phyloP scores from a whole-genome alignment of 2,797 vertebrate genomes.

The Carcharodon carcharias region DNA sequence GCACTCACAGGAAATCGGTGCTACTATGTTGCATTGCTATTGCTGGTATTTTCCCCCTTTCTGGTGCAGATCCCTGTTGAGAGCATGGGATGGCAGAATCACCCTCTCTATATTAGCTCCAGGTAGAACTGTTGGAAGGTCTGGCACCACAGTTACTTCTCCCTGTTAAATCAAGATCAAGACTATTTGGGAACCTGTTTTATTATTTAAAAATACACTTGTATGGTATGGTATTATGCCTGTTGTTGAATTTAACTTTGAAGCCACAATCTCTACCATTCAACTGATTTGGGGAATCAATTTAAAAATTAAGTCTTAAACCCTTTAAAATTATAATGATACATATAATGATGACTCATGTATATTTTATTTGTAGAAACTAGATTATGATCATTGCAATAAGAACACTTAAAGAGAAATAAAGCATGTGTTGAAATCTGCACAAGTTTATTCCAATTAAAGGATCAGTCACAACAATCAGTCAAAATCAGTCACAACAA shows the following conservation, averaged over 20 bases:
- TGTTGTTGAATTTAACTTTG: neutral
- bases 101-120: too few species aligned
- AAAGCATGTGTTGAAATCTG: neutral
- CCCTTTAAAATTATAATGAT: neutral
- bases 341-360: neutral
- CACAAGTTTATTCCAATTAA: neutral
- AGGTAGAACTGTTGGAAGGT: neutral
- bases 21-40: too few species aligned
- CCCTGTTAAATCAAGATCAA: neutral
- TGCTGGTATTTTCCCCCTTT: too few species aligned
- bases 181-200: neutral
- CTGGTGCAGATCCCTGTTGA: too few species aligned
- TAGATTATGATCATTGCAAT: neutral
- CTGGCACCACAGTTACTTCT: neutral
- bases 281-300: neutral
- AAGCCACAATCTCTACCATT: neutral
- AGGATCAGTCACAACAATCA: neutral
- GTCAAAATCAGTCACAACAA: slow-evolving; percentile 5
- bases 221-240: neutral
- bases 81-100: too few species aligned
- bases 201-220: neutral
- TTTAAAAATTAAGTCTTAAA: neutral
- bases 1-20: too few species aligned
- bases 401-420: neutral
- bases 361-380: neutral